Base-by-base conservation (phyloP, 2,888 invertebrate species). In the Plebejus argus region DNA sequence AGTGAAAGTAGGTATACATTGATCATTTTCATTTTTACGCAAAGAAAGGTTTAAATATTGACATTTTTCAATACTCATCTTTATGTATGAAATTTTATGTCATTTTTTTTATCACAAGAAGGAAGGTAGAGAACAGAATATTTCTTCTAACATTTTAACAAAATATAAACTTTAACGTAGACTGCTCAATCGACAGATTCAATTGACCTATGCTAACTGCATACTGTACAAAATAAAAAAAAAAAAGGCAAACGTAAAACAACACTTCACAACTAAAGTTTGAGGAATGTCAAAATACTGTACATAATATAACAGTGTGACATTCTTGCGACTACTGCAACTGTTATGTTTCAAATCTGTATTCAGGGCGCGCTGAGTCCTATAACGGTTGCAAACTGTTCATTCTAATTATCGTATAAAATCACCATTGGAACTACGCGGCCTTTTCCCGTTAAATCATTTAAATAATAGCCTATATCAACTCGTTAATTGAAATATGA, bases 311-410 rank as follows among this genome's bases (percentile, higher is more conserved):
- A 45, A 72, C 45, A 39, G 39, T 15, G 72, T 72, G 45, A 72
- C 72, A 72, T 72, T 72, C 72, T 35, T 72, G 15, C 53, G 49
- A 1, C 28, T 49, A n/a, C n/a, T n/a, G n/a, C n/a, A 74, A 74
- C 49, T 49, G 53, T 74, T 28, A 18, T 4, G 39, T 49, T 23
- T 49, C 53, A 53, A 74, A 74, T 74, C 45, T 8, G 33, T 81
- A 79, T 79, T 77, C 74, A 58, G 76, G 74, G 49, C 76, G 76
- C 71, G 74, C 45, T 39, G 49, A 76, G 76, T 78, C 77, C 76
- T 78, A 76, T 77, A 77, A 70, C 78, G 23, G 70, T 74, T 70
- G 45, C 39, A n/a, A 39, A 71, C 71, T 71, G 66, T 66, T 28
- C 66, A 66, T 66, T 66, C 66, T 66, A 66, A 66, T 33, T 66